Evolutionary conservation across 2,888 invertebrate genomes (phyloP).

Genomic region (Acleris holmiana): DNA sequence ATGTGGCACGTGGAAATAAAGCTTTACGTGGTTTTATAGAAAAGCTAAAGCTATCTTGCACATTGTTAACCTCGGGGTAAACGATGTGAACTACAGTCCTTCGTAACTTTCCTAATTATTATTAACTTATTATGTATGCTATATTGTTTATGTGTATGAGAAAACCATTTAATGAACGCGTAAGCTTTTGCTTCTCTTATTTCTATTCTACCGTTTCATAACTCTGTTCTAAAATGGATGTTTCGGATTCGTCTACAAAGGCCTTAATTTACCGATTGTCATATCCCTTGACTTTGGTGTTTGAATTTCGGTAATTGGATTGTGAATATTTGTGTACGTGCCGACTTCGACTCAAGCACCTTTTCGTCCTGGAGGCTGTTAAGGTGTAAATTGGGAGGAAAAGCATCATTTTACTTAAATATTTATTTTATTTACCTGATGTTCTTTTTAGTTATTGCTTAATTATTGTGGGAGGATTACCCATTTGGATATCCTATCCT

Average conservation of each 20-base stretch:
- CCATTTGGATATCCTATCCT: no score
- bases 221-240: slow-evolving; percentile 33
- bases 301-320: slow-evolving; percentile 45
- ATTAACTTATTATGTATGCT: neutral
- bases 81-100: slow-evolving; percentile 1
- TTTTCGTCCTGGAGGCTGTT: neutral
- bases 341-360: slow-evolving; percentile 1
- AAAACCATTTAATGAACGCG: neutral
- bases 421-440: neutral
- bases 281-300: slow-evolving; percentile 43
- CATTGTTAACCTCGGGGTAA: neutral
- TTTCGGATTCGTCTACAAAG: slow-evolving; percentile 31
- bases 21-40: neutral
- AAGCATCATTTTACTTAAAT: neutral
- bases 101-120: slow-evolving; percentile 8
- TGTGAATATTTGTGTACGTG: slow-evolving; percentile 34
- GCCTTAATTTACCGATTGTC: slow-evolving; percentile 42
- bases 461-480: no score
- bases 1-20: slow-evolving; percentile 2
- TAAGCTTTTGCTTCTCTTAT: slow-evolving; percentile 10
- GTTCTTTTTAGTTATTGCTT: no score
- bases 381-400: neutral
- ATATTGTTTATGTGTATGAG: no score
- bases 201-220: slow-evolving; percentile 39
- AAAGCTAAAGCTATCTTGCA: neutral